Percentiles rank a stretch among this genome's conserved stretches.
Conservation (phyloP, 2,888 invertebrate species). For the Amblyjoppa proteus region DNA sequence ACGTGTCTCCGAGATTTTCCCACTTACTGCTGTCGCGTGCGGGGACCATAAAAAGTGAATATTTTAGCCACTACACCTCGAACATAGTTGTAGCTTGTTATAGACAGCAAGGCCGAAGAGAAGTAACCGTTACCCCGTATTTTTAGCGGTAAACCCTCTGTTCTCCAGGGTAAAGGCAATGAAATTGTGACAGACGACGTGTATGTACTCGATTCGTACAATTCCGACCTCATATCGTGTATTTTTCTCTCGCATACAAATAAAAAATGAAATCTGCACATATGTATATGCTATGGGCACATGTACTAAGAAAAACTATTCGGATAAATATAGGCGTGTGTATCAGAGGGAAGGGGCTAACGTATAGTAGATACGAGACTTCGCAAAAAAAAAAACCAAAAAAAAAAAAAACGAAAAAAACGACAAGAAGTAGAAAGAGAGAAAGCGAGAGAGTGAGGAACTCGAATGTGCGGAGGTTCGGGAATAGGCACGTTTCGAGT, state of each 20-base stretch:
- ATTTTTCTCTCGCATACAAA: conserved; percentile 47
- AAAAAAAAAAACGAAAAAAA: conserved; percentile 41
- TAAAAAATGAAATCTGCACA: conserved; percentile 24
- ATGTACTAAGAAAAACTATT: conserved; percentile 30
- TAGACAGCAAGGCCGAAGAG: conserved; percentile 8
- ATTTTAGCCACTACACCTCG: not conserved
- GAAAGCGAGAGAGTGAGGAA: conserved; percentile 66
- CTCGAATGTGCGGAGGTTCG: conserved; percentile 67
- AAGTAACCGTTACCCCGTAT: conserved; percentile 72
- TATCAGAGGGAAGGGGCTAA: conserved; percentile 48
- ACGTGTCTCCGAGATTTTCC: conserved; percentile 22
- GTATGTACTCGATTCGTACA: conserved; percentile 63
- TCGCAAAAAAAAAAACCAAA: not conserved
- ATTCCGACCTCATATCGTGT: conserved; percentile 60
- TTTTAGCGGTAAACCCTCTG: conserved; percentile 21
- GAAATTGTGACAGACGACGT: conserved; percentile 67
- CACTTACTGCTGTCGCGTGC: conserved; percentile 18
- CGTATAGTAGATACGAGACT: conserved; percentile 7
- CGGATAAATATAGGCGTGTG: conserved; percentile 27
- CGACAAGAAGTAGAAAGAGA: conserved; percentile 69
- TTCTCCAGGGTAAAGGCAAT: conserved; percentile 71
- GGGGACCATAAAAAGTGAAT: conserved; percentile 38
- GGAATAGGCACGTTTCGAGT: conserved; percentile 81
- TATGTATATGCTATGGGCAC: not conserved
- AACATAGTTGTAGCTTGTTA: conserved; percentile 44